Conservation (phyloP, 2,888 invertebrate species). For the Cryptus viduatorius region DNA sequence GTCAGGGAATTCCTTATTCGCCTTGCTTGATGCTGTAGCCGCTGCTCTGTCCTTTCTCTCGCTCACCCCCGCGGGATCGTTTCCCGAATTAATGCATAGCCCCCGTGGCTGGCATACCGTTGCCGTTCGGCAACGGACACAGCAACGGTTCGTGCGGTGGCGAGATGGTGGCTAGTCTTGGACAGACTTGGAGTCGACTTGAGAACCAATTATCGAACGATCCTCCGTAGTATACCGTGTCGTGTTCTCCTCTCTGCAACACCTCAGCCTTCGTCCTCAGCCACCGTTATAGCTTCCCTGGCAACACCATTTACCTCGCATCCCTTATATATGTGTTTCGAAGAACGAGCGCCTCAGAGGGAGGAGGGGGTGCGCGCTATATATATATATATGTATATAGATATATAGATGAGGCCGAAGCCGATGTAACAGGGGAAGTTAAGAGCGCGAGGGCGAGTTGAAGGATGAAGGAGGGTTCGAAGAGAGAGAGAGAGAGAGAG, state of each 20-base stretch:
- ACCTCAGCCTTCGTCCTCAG: neutral
- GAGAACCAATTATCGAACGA: slow-evolving; percentile 76
- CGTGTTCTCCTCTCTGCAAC: slow-evolving; percentile 16
- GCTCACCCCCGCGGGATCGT: slow-evolving; percentile 72
- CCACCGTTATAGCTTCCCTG: neutral
- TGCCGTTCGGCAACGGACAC: slow-evolving; percentile 32
- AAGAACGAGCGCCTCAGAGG: neutral
- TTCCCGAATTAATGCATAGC: slow-evolving; percentile 77
- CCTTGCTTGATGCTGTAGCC: slow-evolving; percentile 3
- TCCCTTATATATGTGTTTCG: slow-evolving; percentile 1
- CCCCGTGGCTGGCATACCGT: slow-evolving; percentile 72
- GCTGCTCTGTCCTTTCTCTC: slow-evolving; percentile 23
- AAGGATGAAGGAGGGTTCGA: neutral
- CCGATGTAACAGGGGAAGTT: neutral
- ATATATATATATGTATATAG: too few species aligned
- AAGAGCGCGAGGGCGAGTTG: neutral
- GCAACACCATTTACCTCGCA: neutral
- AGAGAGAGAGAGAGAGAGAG: slow-evolving; percentile 43
- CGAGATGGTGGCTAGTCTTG: slow-evolving; percentile 26
- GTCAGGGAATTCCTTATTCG: slow-evolving; percentile 74
- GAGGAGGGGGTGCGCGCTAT: too few species aligned
- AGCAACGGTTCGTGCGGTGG: slow-evolving; percentile 1
- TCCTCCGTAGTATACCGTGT: slow-evolving; percentile 31
- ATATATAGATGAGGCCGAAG: slow-evolving; percentile 22
- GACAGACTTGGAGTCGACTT: slow-evolving; percentile 63